Evolutionary conservation across 2,888 invertebrate species (phyloP), one percentile per base, ranked within the genome.

Genomic region (Acanthoscelides obtectus): DNA sequence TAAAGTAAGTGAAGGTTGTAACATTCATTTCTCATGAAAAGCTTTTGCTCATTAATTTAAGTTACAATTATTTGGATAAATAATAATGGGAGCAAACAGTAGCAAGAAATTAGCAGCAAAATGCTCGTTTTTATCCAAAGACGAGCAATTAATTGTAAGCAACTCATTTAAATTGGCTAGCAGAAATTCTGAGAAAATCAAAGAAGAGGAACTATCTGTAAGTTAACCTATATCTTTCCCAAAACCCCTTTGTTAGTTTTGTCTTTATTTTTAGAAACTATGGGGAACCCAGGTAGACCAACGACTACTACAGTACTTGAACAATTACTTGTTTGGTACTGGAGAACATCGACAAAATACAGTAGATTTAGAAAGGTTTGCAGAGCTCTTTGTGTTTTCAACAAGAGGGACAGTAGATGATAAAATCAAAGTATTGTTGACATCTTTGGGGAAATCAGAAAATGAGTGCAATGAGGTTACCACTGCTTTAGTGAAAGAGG

Each of bases 221-320:
- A 88, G 88, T 87, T 71, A 72, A 8, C 65, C 17, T 21, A 45
- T 20, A 68, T 20, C 27, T n/a, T 25, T 68, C 8, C 12, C 12
- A 1, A 65, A 66, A 66, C 8, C 5, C 3, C 69, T 72, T 68
- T 70, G 8, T 68, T 63, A 69, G 25, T 22, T 70, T 74, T 67
- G 8, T 69, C 12, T 27, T 20, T 69, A 20, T 72, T 82, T 82
- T 22, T 73, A 92, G 92, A 91, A 91, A 87, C 86, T 89, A 81
- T 92, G 92, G 92, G 90, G 91, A 65, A 88, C 89, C 0, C 89
- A 90, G 80, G 90, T 92, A 84, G 92, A 92, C 81, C 88, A 90
- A 0, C 87, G 91, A 3, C 83, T 92, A 69, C 89, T 90, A 64
- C 90, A 91, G 83, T 91, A 90, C 81, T 88, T 92, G 45, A 89